phyloP scores from a whole-genome alignment of 2,888 invertebrate species.

The Diarsia mendica region DNA sequence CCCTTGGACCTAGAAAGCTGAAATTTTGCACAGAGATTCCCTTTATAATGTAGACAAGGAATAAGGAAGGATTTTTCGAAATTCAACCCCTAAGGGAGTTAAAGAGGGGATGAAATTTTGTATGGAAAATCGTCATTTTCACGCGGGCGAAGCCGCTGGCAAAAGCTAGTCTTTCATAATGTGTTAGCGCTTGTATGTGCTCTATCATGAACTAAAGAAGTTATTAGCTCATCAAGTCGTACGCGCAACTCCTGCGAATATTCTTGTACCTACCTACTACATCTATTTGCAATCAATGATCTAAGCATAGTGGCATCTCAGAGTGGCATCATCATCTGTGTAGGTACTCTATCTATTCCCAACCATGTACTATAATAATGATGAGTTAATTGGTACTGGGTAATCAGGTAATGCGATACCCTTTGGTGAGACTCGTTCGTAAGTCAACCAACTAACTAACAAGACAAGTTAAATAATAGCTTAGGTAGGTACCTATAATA shows the following conservation, averaged over 20 bases:
- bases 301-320: background rate
- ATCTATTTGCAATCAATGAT: conserved; percentile 24
- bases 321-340: background rate
- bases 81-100: too few species aligned
- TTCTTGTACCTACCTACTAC: background rate
- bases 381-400: background rate
- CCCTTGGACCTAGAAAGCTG: too few species aligned
- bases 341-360: background rate
- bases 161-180: background rate
- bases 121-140: too few species aligned
- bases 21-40: too few species aligned
- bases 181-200: background rate
- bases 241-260: conserved; percentile 11
- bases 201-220: conserved; percentile 13
- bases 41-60: too few species aligned
- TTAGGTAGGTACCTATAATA: too few species aligned
- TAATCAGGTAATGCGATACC: background rate
- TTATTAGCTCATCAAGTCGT: conserved; percentile 18
- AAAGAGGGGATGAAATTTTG: too few species aligned
- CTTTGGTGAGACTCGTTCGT: background rate
- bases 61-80: too few species aligned
- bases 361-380: background rate
- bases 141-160: too few species aligned
- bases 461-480: background rate
- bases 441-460: too few species aligned